Percentiles rank a stretch among this genome's conserved stretches.
Conservation (phyloP, 92 coral and sea anemone species). For the Pocillopora meandrina region DNA sequence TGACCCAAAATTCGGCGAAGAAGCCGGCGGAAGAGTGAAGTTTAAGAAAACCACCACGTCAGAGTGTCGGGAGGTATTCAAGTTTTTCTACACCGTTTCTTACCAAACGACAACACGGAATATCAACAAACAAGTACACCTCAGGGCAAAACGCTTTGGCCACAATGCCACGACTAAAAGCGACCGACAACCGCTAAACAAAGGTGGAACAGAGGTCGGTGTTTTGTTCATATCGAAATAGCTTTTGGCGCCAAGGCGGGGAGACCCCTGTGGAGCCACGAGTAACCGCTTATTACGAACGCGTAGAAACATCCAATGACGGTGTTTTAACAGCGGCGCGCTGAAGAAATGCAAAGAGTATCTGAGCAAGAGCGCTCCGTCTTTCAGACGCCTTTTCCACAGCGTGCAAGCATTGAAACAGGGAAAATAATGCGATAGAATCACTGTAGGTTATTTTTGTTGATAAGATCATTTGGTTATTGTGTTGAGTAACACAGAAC, state of each 20-base stretch:
- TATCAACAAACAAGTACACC: conserved; percentile 44
- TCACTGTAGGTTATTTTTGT: not conserved
- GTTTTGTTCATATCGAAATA: conserved; percentile 23
- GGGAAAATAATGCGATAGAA: not conserved
- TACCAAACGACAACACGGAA: not conserved
- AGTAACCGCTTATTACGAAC: conserved; percentile 15
- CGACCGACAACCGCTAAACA: conserved; percentile 35
- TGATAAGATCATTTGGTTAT: conserved; percentile 11
- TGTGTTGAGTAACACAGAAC: not conserved
- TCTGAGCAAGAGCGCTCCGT: conserved; percentile 17
- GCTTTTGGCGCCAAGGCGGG: conserved; percentile 54
- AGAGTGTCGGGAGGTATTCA: not conserved
- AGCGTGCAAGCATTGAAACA: conserved; percentile 20
- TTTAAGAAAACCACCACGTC: not conserved
- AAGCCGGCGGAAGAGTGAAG: not conserved
- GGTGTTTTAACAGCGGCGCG: conserved; percentile 21
- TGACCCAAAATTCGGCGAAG: not conserved
- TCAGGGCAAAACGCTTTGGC: conserved; percentile 28
- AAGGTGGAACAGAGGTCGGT: conserved; percentile 1
- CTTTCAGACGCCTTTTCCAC: conserved; percentile 23
- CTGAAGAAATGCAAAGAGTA: conserved; percentile 4
- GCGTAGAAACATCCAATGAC: conserved; percentile 11
- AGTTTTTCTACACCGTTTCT: not conserved
- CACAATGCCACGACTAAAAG: conserved; percentile 42
- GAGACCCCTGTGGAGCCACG: conserved; percentile 35